Conservation (phyloP, 2,113 vertebrate species). For the Mandrillus leucophaeus region DNA sequence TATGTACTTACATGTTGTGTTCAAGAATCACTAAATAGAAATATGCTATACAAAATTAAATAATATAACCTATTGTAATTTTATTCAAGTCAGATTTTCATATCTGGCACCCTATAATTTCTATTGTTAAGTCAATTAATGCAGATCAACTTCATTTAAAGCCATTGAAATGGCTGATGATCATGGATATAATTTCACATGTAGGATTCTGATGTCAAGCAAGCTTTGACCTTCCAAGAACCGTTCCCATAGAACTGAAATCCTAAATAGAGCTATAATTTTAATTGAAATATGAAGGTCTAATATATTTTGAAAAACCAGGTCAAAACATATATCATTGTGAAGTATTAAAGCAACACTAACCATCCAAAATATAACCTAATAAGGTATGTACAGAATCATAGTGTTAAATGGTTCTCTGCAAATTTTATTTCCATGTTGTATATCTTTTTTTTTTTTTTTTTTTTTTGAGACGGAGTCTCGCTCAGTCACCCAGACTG, state of each 20-base stretch:
- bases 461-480: too few species aligned
- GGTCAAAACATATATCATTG: background rate
- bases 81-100: background rate
- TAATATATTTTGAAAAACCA: background rate
- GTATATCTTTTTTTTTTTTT: too few species aligned
- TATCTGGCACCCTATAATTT: background rate
- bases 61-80: background rate
- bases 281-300: background rate
- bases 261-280: background rate
- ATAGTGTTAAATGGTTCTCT: background rate
- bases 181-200: background rate
- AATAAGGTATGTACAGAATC: background rate
- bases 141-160: background rate
- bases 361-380: background rate
- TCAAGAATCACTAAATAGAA: background rate
- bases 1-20: background rate
- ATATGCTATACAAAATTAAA: background rate
- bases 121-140: background rate
- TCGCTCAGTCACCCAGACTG: too few species aligned
- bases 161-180: background rate
- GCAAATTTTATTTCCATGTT: background rate
- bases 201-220: background rate
- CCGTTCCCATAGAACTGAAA: background rate
- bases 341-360: background rate
- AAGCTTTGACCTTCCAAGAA: background rate